Evolutionary conservation across 2,113 vertebrate genomes (phyloP).

Genomic region (Boulengerochromis microlepis): DNA sequence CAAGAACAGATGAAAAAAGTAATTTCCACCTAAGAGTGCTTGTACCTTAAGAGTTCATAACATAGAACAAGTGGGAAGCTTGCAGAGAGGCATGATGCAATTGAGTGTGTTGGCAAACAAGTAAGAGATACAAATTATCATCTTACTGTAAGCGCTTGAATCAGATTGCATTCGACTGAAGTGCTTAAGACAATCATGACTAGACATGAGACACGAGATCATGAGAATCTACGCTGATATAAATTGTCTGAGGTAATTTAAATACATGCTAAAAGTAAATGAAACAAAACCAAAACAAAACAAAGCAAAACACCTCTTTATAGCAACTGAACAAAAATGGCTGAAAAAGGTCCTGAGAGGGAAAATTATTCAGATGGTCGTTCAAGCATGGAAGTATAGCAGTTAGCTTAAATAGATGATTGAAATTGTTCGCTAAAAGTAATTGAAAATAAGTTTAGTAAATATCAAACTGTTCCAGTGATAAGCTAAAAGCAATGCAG

Average conservation of each 20-base stretch:
- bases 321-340: not conserved
- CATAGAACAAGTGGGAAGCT: not conserved
- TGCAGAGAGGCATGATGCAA: not conserved
- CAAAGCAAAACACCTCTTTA: not conserved
- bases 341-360: not conserved
- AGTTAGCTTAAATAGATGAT: not conserved
- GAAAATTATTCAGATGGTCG: not conserved
- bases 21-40: not conserved
- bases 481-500: not conserved
- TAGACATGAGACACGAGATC: not conserved
- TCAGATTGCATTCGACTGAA: not conserved
- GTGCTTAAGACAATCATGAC: not conserved
- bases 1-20: not conserved
- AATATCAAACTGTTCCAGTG: not conserved
- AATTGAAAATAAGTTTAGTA: not conserved
- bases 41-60: not conserved
- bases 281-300: not conserved
- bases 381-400: not conserved
- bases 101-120: not conserved
- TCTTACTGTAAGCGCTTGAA: not conserved
- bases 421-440: not conserved
- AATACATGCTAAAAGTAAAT: not conserved
- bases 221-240: not conserved
- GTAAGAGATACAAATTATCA: not conserved
- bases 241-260: not conserved